Percentiles rank a stretch among this genome's conserved stretches.
phyloP scores from a whole-genome alignment of 2,797 vertebrate species.

The Atherinosoma microstoma region DNA sequence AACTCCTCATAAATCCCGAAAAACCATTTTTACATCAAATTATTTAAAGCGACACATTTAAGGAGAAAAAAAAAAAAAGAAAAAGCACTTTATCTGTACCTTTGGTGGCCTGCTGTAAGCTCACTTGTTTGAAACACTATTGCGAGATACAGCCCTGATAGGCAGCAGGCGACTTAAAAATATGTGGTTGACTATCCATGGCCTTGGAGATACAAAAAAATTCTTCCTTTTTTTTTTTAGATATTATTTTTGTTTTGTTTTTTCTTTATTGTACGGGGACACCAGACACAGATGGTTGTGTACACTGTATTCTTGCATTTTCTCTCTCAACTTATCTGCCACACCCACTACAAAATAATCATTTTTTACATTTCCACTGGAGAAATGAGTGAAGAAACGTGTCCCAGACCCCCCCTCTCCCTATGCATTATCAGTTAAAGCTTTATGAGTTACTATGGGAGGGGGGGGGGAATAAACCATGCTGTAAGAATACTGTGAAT shows the following conservation, averaged over 20 bases:
- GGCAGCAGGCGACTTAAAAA: conserved; percentile 68
- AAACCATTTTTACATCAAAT: conserved; percentile 76
- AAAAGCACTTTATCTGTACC: conserved; percentile 91
- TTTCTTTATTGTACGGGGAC: conserved; percentile 54
- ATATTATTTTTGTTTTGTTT: neutral
- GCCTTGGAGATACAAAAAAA: conserved; percentile 77
- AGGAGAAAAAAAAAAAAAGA: conserved; percentile 55
- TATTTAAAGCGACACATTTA: conserved; percentile 85
- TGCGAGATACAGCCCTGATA: conserved; percentile 74
- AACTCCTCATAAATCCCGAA: conserved; percentile 23
- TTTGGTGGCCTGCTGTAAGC: conserved; percentile 87
- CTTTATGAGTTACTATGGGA: conserved; percentile 75
- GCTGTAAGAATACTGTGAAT: conserved; percentile 84
- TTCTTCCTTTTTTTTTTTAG: neutral
- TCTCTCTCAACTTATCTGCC: conserved; percentile 41
- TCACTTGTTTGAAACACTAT: conserved; percentile 79
- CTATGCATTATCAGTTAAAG: conserved; percentile 83
- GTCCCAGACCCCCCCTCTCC: conserved; percentile 71
- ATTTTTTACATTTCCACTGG: conserved; percentile 77
- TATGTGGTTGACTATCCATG: conserved; percentile 78
- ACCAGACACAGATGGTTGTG: conserved; percentile 75
- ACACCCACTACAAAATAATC: conserved; percentile 45
- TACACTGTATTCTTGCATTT: conserved; percentile 81
- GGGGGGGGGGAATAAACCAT: conserved; percentile 24
- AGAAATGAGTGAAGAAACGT: conserved; percentile 68